Base-by-base conservation (phyloP, 1,140 invertebrate species). In the Lordiphosa stackelbergi region DNA sequence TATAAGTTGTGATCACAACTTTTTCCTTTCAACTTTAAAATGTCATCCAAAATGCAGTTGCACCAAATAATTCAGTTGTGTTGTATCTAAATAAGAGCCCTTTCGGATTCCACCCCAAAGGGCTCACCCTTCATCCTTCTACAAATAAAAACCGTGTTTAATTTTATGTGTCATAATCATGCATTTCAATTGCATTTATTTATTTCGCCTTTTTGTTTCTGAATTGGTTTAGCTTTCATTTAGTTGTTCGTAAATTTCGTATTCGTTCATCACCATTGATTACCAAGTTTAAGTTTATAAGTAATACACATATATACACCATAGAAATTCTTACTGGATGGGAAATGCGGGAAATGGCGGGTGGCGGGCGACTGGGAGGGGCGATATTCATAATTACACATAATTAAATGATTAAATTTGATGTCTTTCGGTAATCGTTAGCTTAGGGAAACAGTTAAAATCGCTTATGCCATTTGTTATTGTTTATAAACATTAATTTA, bases 401-500 rank as follows among this genome's bases (percentile, higher is more conserved):
- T 58, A 58, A 49, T 62, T 69, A 8, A 62, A 69, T 69, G 58
- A 62, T 43, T 57, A 47, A 60, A 43, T 38, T 41, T 55, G 55
- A 36, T 55, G 34, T 41, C n/a, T 37, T 34, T 65, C 59, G 51
- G 22, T 69, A 66, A 36, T 66, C 48, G 59, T 40, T 70, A 63
- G 70, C 64, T 74, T 74, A 69, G 69, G 53, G 53, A 78, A 69
- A 70, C 69, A 75, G 72, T 83, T 77, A 83, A 83, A 83, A 73
- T 79, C 63, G 66, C 65, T 83, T 83, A 73, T 65, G 69, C 64
- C 58, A 36, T 60, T 81, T 66, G 57, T 71, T 81, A 64, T 71
- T 57, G 54, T 66, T 69, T 63, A 36, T 81, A 81, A 69, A 71
- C 74, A 74, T 74, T 71, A 73, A 72, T 79, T 81, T 74, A 61